Evolutionary conservation across 2,888 invertebrate genomes (phyloP).

Genomic region (Xestia xanthographa): DNA sequence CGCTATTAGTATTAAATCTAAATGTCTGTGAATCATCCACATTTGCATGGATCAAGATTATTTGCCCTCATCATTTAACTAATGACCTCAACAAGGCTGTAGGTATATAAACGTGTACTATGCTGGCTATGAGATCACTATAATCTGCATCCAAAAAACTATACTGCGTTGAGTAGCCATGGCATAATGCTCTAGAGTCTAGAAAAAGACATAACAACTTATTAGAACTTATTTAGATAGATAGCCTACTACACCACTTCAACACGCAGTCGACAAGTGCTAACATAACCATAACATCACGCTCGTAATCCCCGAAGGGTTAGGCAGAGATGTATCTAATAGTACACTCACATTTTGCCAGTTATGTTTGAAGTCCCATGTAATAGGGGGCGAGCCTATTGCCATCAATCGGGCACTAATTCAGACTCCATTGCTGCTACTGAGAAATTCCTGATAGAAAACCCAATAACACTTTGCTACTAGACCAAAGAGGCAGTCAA

Average conservation of each 20-base stretch:
- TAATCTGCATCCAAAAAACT: not conserved
- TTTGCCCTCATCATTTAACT: slow-evolving; percentile 36
- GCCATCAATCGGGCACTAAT: too few species aligned
- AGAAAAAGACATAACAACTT: not conserved
- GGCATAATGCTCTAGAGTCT: not conserved
- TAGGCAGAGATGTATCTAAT: too few species aligned
- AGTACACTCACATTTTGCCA: too few species aligned
- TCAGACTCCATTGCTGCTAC: too few species aligned
- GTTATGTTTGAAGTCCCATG: too few species aligned
- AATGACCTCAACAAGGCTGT: slow-evolving; percentile 28
- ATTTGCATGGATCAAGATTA: slow-evolving; percentile 49
- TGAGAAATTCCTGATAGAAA: too few species aligned
- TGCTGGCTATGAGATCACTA: not conserved
- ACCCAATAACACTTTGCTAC: too few species aligned
- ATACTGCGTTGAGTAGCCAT: not conserved
- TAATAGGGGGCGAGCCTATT: too few species aligned
- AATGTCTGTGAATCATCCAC: slow-evolving; percentile 45
- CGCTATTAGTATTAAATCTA: slow-evolving; percentile 42
- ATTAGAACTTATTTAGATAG: too few species aligned
- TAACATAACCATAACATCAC: too few species aligned
- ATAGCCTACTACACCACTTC: not conserved
- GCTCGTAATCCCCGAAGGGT: too few species aligned
- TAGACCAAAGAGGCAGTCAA: not conserved
- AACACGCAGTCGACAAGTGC: not conserved
- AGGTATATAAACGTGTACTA: not conserved